Evolutionary conservation across 2,113 vertebrate genomes (phyloP), one percentile per base, ranked within the genome.

Genomic region (Fulica atra): DNA sequence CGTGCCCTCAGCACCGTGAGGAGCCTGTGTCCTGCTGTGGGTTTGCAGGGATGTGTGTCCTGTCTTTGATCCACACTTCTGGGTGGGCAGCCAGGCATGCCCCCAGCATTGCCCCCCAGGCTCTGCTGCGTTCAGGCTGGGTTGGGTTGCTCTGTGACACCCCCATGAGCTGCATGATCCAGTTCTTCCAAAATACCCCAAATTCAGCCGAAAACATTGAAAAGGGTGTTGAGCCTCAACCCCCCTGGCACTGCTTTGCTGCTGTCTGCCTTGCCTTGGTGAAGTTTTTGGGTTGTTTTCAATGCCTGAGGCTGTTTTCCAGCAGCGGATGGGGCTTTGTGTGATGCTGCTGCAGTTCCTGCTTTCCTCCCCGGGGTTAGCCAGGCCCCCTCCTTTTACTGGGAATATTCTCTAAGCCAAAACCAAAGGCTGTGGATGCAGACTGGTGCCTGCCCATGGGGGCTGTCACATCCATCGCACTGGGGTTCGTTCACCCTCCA

Each of bases 41-140:
- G 60, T 53, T 56, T 24, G 81, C 23, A 11, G 81, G 54, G 54
- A 2, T 14, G 2, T 1, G 6, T 16, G 46, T 31, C 35, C 70
- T 15, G 40, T 18, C 33, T 66, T 68, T 25, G 10, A 10, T 24
- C 28, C 11, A 1, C 0, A 0, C 19, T 26, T 26, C 59, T 42
- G 82, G 24, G 5, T 35, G 53, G 61, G 40, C 13, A 11, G 1
- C 5, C 31, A 12, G 1, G 0, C 7, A 5, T 1, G 0, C 28
- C 14, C 1, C 11, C 44, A 46, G 44, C 44, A 46, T 19, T 17
- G 19, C 78, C 26, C 48, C 26, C 53, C 68, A 9, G 16, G 9
- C 4, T 21, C 36, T 0, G 1, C 4, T 0, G 11, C 3, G 10
- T 74, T 12, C 1, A 1, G 36, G 6, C 72, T 81, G 63, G 54